Conservation (phyloP, 2,888 invertebrate species). For the Pseudococcus longispinus region DNA sequence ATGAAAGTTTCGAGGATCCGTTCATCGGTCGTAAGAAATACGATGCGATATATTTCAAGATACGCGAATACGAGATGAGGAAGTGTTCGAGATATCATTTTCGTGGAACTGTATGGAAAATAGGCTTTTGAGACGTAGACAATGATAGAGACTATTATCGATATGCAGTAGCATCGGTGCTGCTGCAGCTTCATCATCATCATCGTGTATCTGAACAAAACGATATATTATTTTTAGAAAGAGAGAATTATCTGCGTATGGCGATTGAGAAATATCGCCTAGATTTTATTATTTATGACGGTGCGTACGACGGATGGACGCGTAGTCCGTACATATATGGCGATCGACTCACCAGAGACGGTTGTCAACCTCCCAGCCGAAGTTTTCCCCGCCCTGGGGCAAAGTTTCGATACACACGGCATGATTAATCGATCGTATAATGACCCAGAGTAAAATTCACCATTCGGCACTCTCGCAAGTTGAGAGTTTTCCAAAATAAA, state of each 20-base stretch:
- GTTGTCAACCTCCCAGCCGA: background rate
- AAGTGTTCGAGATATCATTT: background rate
- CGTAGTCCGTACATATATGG: background rate
- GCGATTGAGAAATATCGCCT: background rate
- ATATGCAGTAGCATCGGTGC: background rate
- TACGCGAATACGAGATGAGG: constrained; percentile 5
- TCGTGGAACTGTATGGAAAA: background rate
- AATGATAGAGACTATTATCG: background rate
- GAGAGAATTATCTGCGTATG: background rate
- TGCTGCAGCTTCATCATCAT: background rate
- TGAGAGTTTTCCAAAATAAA: background rate
- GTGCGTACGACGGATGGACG: background rate
- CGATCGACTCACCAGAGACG: background rate
- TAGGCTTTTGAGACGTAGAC: background rate
- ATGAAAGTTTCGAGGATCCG: background rate
- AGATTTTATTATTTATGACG: background rate
- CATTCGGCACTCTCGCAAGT: background rate
- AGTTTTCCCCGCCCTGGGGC: background rate
- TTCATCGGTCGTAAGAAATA: background rate
- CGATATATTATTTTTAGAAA: background rate
- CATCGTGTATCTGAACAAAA: background rate
- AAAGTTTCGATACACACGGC: background rate
- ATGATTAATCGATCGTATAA: background rate
- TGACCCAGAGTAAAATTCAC: background rate
- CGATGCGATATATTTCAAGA: background rate